Base-by-base conservation (phyloP, 1,140 invertebrate species). In the Drosophila bifasciata region DNA sequence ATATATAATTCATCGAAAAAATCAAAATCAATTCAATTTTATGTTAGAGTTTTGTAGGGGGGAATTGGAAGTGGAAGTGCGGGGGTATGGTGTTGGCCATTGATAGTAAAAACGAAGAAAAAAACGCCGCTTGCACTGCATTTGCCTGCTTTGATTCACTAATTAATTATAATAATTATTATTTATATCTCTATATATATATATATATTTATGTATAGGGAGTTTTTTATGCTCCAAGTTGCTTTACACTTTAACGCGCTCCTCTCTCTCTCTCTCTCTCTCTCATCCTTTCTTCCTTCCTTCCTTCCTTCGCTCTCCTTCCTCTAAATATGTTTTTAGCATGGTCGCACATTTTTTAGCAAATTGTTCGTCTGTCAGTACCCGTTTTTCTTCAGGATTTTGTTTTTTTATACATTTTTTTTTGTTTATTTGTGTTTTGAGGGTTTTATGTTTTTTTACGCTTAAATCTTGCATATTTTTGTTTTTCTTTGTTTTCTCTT, bases 61-160 rank as follows among this genome's bases (percentile, higher is more conserved):
- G 41, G 52, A 45, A 11, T 61, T 61, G 64, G 45, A 17, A n/a
- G 25, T 41, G 49, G 60, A 53, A 60, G 39, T 59, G 32, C 11
- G 32, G 32, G 32, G 21, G 28, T 28, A 49, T 23, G 28, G 21
- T 49, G 32, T 13, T 36, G 32, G 32, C 48, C 23, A 71, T 44
- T 56, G 58, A 40, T 73, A 61, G 40, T 46, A 60, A 62, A 73
- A 68, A 66, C 72, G 41, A 86, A 74, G 64, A 51, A 77, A 80
- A 80, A 70, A 52, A 59, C 77, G 46, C 51, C 66, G 60, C 77
- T 81, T 77, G 78, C 81, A 86, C 77, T 85, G 77, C 77, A 86
- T 77, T 80, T 43, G 81, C 73, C 67, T 85, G 81, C 62, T 69
- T 79, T 63, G 68, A 76, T 85, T 79, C 70, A 68, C 67, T 80